A percentile compares a stretch with the other conserved stretches of the same genome.
Evolutionary conservation across 2,113 vertebrate species (phyloP).

Genomic region (Casuarius casuarius): DNA sequence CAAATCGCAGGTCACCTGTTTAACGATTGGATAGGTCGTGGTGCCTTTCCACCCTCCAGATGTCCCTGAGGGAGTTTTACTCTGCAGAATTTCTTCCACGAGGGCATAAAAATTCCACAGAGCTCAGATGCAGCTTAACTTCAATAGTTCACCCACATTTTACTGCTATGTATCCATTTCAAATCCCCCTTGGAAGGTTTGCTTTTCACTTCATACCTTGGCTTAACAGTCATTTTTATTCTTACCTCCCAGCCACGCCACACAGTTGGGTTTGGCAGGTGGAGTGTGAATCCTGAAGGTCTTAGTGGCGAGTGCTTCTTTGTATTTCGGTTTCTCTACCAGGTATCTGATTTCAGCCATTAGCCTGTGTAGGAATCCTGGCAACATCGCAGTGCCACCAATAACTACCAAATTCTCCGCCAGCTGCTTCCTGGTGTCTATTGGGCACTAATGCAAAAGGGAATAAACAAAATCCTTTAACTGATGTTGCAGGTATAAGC

Average conservation of each 20-base stretch:
- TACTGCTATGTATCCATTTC: not conserved
- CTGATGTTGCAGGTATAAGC: not conserved
- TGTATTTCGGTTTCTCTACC: constrained; percentile 94
- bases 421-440: constrained; percentile 94
- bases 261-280: constrained; percentile 95
- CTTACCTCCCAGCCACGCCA: constrained; percentile 97
- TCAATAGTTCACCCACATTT: not conserved
- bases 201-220: not conserved
- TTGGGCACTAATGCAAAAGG: constrained; percentile 85
- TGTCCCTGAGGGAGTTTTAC: not conserved
- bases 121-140: not conserved
- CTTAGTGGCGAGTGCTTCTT: constrained; percentile 87
- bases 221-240: too few relatives aligned
- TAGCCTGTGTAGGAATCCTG: constrained; percentile 93
- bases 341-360: constrained; percentile 93
- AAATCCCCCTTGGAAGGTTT: not conserved
- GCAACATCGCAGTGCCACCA: constrained; percentile 94
- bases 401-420: constrained; percentile 96
- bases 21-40: not conserved
- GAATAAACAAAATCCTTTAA: not conserved
- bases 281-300: constrained; percentile 92
- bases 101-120: not conserved
- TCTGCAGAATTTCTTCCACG: not conserved
- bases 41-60: not conserved
- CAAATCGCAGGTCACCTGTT: accelerated